Evolutionary conservation across 2,888 invertebrate species (phyloP), one percentile per base, ranked within the genome.

Genomic region (Actias luna): DNA sequence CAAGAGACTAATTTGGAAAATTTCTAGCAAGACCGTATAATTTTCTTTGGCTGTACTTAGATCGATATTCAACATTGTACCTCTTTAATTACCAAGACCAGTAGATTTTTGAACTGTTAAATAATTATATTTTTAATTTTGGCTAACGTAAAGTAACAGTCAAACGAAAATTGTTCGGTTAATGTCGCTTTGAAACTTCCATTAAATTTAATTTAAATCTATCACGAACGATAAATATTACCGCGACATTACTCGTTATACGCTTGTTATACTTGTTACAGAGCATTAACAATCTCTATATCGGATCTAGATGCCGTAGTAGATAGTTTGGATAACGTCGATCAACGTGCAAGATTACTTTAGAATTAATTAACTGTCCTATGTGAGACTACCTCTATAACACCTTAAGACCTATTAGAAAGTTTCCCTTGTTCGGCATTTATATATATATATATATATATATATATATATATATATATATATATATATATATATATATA

Each of bases 321-420:
- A 80, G 85, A 87, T 85, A 78, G 68, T 69, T 68, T 74, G 74
- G 85, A 88, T 88, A 88, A 79, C 78, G 87, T 87, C 87, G 76
- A 83, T 88, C 88, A 84, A 67, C 67, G 66, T 69, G 73, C 75
- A 77, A 82, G 82, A 88, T 88, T 84, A 87, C 78, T 76, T 74
- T 77, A 69, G 79, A 84, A 84, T 87, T 88, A 84, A 87, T 88
- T 87, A 87, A 83, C 79, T 71, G 66, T 71, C 68, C 75, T 77
- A 75, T 76, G 77, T 78, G 79, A 76, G 79, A 80, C 77, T 75
- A 73, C 52, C 63, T 52, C 52, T 75, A 67, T 85, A 80, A 83
- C 83, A 81, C 79, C 76, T 77, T 69, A 69, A 72, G 70, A 73
- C 67, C 68, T 74, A 78, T 82, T 83, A 79, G 83, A 83, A 84